Evolutionary conservation across 2,888 invertebrate genomes (phyloP).

Genomic region (Eupithecia dodoneata): DNA sequence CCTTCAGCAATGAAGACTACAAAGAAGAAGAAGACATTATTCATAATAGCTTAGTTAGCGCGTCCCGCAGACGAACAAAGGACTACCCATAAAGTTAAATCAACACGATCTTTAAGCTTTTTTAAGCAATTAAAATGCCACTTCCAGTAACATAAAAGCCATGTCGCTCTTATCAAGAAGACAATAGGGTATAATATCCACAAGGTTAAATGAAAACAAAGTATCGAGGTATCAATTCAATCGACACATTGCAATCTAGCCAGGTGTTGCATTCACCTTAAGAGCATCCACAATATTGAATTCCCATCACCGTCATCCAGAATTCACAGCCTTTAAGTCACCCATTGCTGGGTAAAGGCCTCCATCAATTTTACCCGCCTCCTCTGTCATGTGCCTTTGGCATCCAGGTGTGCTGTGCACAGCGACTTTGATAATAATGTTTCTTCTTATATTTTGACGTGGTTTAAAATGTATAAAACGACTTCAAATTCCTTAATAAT

Average conservation of each 20-base stretch:
- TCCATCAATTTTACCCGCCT: too few species aligned
- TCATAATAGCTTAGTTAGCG: neutral
- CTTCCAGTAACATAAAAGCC: conserved; percentile 35
- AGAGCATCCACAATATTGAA: neutral
- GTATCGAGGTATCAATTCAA: conserved; percentile 56
- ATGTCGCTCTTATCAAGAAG: conserved; percentile 49
- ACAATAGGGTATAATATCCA: conserved; percentile 70
- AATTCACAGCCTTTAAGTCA: too few species aligned
- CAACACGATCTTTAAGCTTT: neutral
- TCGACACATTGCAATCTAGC: conserved; percentile 60
- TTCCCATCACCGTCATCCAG: too few species aligned
- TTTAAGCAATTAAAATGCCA: conserved; percentile 20
- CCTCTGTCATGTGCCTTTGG: too few species aligned
- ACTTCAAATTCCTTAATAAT: too few species aligned
- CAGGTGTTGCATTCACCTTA: conserved; percentile 39
- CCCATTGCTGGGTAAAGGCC: too few species aligned
- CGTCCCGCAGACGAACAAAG: neutral
- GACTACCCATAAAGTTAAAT: neutral
- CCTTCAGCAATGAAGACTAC: too few species aligned
- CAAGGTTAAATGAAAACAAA: conserved; percentile 69
- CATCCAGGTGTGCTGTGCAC: too few species aligned
- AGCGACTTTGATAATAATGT: too few species aligned
- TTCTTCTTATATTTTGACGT: too few species aligned
- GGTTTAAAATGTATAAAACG: too few species aligned
- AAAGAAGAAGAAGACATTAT: too few species aligned